These are phyloP conservation scores for Lampris incognitus DNA, from an alignment of 2,113 vertebrate species.

Conservation along the genomic window DNA sequence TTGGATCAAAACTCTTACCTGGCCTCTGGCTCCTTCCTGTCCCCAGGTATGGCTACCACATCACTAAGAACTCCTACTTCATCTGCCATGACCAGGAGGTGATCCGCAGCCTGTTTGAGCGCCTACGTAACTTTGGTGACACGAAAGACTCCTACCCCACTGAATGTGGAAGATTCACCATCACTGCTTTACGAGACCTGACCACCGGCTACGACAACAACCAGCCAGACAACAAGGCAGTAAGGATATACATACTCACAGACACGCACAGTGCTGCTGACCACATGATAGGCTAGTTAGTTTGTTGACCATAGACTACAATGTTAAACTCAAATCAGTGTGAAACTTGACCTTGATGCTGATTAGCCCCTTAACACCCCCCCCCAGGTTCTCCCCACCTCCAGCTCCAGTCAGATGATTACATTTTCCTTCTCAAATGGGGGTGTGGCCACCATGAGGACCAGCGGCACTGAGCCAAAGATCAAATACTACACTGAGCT, in stretches of 20 bases:
- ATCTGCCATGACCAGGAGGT: constrained; percentile 92
- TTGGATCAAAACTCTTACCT: not conserved
- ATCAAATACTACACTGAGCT: constrained; percentile 98
- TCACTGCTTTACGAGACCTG: constrained; percentile 90
- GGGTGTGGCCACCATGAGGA: constrained; percentile 95
- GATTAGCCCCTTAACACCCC: not conserved
- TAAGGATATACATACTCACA: constrained; percentile 71
- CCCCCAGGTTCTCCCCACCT: constrained; percentile 92
- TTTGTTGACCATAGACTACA: too few relatives aligned
- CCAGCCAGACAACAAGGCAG: constrained; percentile 90
- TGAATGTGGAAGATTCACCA: constrained; percentile 87
- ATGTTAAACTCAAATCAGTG: too few relatives aligned
- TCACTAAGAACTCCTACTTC: constrained; percentile 95
- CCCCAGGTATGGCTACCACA: constrained; percentile 93
- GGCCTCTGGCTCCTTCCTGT: not conserved
- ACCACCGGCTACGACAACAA: constrained; percentile 94
- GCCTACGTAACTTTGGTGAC: constrained; percentile 87
- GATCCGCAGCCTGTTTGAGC: constrained; percentile 88
- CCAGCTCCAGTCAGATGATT: constrained; percentile 97
- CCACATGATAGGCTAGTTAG: too few relatives aligned
- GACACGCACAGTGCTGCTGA: not conserved
- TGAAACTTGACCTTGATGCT: too few relatives aligned
- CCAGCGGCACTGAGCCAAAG: constrained; percentile 97
- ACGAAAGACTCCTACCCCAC: constrained; percentile 87
- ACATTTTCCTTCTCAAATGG: constrained; percentile 95